These are phyloP conservation scores for Drosophila busckii DNA, from an alignment of 1,140 invertebrate species.

Conservation along the genomic window DNA sequence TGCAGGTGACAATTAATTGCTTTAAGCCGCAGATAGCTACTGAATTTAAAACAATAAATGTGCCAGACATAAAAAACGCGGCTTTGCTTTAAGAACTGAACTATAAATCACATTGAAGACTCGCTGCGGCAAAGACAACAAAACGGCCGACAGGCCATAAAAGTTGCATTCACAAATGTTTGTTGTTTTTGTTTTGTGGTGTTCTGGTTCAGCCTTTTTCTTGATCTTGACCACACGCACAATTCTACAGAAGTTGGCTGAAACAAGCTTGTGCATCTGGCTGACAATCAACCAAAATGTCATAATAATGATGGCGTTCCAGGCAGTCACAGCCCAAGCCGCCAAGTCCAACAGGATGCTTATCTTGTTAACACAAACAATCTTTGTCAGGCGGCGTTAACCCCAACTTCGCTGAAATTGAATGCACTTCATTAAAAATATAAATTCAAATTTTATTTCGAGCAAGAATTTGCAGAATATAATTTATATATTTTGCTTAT, in stretches of 20 bases:
- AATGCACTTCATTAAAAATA: slow-evolving; percentile 16
- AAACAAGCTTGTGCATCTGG: slow-evolving; percentile 38
- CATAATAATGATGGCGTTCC: slow-evolving; percentile 76
- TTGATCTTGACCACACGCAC: slow-evolving; percentile 58
- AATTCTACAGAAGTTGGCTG: slow-evolving; percentile 58
- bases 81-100: slow-evolving; percentile 43
- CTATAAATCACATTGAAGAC: slow-evolving; percentile 56
- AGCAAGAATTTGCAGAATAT: too few species aligned
- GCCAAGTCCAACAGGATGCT: slow-evolving; percentile 70
- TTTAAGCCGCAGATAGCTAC: slow-evolving; percentile 28
- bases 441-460: too few species aligned
- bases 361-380: slow-evolving; percentile 69
- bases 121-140: slow-evolving; percentile 28
- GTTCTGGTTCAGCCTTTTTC: too few species aligned
- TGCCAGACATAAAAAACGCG: slow-evolving; percentile 48
- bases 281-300: slow-evolving; percentile 69
- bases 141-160: slow-evolving; percentile 42
- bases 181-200: slow-evolving; percentile 6
- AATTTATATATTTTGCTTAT: too few species aligned
- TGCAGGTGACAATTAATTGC: slow-evolving; percentile 11
- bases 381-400: slow-evolving; percentile 30
- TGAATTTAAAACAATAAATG: slow-evolving; percentile 18
- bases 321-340: slow-evolving; percentile 19
- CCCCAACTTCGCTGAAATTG: too few species aligned
- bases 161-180: slow-evolving; percentile 48